Evolutionary conservation across 2,113 vertebrate species (phyloP).

Genomic region (Halcyon malimbica): DNA sequence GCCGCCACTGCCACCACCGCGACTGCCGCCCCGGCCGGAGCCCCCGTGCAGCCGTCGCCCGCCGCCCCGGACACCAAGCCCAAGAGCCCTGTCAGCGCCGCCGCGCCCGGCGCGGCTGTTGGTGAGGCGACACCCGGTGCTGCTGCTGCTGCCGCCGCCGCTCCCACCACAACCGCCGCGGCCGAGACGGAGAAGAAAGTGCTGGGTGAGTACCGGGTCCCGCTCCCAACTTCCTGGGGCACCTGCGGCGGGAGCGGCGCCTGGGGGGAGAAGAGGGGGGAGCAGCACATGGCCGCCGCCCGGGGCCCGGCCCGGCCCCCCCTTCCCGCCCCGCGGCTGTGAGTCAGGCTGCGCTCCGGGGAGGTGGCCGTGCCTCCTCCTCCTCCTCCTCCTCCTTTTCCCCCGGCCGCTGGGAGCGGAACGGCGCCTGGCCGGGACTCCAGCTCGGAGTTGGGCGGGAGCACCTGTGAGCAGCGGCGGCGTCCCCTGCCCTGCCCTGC

Average conservation of each 20-base stretch:
- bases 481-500: too few species aligned
- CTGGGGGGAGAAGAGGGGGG: too few species aligned
- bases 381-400: background rate
- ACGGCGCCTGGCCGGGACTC: background rate
- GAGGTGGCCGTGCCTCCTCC: background rate
- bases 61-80: slow-evolving; percentile 41
- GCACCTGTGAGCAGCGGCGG: background rate
- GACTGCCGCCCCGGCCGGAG: background rate
- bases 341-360: background rate
- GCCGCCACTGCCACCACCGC: background rate
- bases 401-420: background rate
- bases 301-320: background rate
- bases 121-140: background rate
- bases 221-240: background rate
- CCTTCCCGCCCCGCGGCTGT: background rate
- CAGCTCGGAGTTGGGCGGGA: background rate
- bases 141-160: background rate
- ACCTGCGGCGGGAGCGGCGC: background rate
- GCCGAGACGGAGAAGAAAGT: slow-evolving; percentile 74
- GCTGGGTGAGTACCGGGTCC: slow-evolving; percentile 52
- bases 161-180: background rate
- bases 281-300: background rate
- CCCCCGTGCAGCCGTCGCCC: background rate
- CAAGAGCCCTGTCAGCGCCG: slow-evolving; percentile 50
- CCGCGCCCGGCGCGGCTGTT: slow-evolving; percentile 26